Base-by-base conservation (phyloP, 2,797 vertebrate genomes). In the Cirrhinus mrigala region DNA sequence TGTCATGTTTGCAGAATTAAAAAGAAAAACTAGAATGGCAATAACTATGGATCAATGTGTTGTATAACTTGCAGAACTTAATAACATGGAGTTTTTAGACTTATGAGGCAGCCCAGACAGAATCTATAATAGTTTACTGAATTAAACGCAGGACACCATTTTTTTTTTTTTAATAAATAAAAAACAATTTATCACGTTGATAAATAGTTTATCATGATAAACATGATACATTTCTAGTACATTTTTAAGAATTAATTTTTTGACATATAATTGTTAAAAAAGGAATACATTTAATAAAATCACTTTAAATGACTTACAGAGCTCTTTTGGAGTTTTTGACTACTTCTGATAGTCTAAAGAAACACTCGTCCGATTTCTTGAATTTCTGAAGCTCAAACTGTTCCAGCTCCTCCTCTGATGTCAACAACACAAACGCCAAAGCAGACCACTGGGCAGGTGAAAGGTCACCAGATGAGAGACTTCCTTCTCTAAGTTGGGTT, bases 361-460 rank as follows among this genome's bases (percentile, higher is more conserved):
- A 6, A 71, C 69, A 71, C 12, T 71, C 40, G 0, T 82, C 40
- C 40, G 40, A 44, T 44, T 44, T 44, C 8, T 44, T 44, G 7
- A 44, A 44, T 44, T 44, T 44, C 40, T 44, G 40, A 44, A 44
- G 40, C 40, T 44, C 40, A 44, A 44, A 44, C 40, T 44, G 6
- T 44, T 69, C 33, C 66, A 82, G 22, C 40, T 82, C 52, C 14
- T 58, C 16, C 4, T 82, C 68, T 58, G 80, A 82, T 71, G 80
- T 82, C 68, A 82, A 16, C 50, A 82, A 73, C 33, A 82, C 52
- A 82, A 44, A 82, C 52, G 69, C 50, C 33, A 82, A 20, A 82
- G 80, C 80, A 24, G 80, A 82, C 81, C 81, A 82, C 11, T 82
- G 81, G 24, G 69, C 54, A 50, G 69, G 69, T 48, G 81, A 82